These are phyloP conservation scores for Zaprionus vittiger DNA, from an alignment of 1,140 invertebrate species.

Conservation along the genomic window DNA sequence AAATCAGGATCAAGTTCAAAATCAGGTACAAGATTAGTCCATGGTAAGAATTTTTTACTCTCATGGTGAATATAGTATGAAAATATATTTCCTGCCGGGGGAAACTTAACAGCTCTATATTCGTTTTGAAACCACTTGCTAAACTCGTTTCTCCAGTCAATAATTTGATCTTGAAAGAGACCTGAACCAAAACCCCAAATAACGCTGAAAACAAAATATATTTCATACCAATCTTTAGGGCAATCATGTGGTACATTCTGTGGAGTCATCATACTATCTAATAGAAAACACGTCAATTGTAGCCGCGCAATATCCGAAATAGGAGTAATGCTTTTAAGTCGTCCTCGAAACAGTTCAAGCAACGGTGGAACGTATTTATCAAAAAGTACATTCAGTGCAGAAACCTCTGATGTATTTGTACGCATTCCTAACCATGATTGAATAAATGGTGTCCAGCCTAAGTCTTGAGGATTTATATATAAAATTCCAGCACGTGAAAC, in stretches of 20 bases:
- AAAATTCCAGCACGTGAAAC: slow-evolving; percentile 95
- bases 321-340: slow-evolving; percentile 96
- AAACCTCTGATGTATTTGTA: slow-evolving; percentile 88
- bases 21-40: slow-evolving; percentile 91
- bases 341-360: slow-evolving; percentile 90
- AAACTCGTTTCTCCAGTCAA: slow-evolving; percentile 96
- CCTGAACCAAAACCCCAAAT: slow-evolving; percentile 97
- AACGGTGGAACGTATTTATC: slow-evolving; percentile 96
- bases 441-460: slow-evolving; percentile 94
- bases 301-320: slow-evolving; percentile 95
- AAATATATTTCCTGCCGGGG: no score
- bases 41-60: no score
- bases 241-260: slow-evolving; percentile 93
- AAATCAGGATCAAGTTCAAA: slow-evolving; percentile 95
- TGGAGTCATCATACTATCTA: slow-evolving; percentile 93
- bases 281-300: slow-evolving; percentile 94
- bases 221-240: slow-evolving; percentile 96
- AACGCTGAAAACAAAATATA: slow-evolving; percentile 95
- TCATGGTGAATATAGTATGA: no score
- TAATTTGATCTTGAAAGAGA: slow-evolving; percentile 94
- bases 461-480: slow-evolving; percentile 92
- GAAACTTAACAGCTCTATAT: slow-evolving; percentile 95
- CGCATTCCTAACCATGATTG: slow-evolving; percentile 96
- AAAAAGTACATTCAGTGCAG: slow-evolving; percentile 94
- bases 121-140: slow-evolving; percentile 91